Conservation (phyloP, 2,888 invertebrate genomes). For the Epiblema foenella region DNA sequence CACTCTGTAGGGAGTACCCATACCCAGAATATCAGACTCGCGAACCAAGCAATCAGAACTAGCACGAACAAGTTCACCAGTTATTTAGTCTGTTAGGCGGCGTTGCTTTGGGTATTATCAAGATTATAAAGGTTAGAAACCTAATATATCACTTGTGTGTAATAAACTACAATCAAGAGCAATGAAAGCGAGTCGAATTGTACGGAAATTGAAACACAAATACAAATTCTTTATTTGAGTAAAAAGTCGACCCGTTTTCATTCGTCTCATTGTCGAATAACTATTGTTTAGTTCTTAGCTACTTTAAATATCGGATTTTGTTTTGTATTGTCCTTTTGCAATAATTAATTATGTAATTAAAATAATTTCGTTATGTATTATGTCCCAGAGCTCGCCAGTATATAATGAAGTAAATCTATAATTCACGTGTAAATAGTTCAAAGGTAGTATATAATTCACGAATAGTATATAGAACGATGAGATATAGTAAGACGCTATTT, state of each 20-base stretch:
- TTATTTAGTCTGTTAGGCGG: background rate
- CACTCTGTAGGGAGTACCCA: no score
- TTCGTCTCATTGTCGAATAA: constrained; percentile 4
- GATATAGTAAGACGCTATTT: constrained; percentile 8
- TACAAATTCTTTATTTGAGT: no score
- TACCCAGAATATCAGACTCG: no score
- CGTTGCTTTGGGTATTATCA: constrained; percentile 5
- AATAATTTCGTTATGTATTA: constrained; percentile 5
- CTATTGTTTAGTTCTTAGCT: constrained; percentile 10
- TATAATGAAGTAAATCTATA: constrained; percentile 33
- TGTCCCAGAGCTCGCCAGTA: constrained; percentile 15
- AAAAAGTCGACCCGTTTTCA: no score
- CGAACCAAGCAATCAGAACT: no score
- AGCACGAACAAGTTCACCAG: background rate
- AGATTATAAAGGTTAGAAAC: background rate
- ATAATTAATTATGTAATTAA: constrained; percentile 20
- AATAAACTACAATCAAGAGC: background rate
- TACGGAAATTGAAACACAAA: no score
- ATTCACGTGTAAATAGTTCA: constrained; percentile 41
- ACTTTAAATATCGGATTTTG: constrained; percentile 6
- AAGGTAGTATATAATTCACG: constrained; percentile 28
- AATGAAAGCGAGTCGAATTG: no score
- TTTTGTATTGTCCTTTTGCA: constrained; percentile 24
- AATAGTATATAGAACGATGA: constrained; percentile 35
- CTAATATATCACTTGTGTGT: constrained; percentile 1